Base-by-base conservation (phyloP, 2,113 vertebrate species). In the Pluvianellus socialis region DNA sequence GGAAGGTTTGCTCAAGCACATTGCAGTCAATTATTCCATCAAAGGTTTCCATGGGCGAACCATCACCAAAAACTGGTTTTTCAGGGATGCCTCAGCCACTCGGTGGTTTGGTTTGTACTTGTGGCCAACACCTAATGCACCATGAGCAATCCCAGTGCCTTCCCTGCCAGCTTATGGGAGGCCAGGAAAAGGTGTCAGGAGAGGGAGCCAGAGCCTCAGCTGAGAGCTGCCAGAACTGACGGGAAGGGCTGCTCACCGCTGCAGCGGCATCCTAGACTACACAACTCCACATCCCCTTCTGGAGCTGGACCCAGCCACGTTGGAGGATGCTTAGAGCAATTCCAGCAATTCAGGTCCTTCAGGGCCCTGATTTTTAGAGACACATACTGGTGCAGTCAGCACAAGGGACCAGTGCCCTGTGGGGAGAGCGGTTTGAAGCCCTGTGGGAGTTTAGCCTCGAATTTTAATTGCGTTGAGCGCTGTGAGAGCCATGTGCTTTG, bases 181-280 rank as follows among this genome's bases (percentile, higher is more conserved):
- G 70, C 3, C n/a, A 24, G 38, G 5, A 6, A n/a, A 79, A 93
- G 26, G 23, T 50, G 97, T 65, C 97, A 94, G 96, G 68, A 97
- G 97, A 82, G 94, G 97, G 97, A 96, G 92, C 97, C 95, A 95
- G 76, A 97, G 91, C 24, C 59, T 91, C 88, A 82, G 49, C 65
- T 71, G 79, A 93, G 90, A 72, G 65, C 61, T 59, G 23, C 0
- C 3, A 28, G 33, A 66, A 50, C 30, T 52, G 32, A 85, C 4
- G 2, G 32, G 56, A 53, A 28, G 6, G 4, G 14, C 23, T 56
- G 61, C 6, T 84, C 53, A 10, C 6, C 0, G 0, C 30, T 5
- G 18, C 1, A 10, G 70, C 33, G 13, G 27, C 44, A 53, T 8
- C 26, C 50, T 15, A 26, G 38, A 30, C 18, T 14, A 6, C 15